These are phyloP conservation scores for Plebejus argus DNA, from an alignment of 2,888 invertebrate genomes.

Conservation along the genomic window DNA sequence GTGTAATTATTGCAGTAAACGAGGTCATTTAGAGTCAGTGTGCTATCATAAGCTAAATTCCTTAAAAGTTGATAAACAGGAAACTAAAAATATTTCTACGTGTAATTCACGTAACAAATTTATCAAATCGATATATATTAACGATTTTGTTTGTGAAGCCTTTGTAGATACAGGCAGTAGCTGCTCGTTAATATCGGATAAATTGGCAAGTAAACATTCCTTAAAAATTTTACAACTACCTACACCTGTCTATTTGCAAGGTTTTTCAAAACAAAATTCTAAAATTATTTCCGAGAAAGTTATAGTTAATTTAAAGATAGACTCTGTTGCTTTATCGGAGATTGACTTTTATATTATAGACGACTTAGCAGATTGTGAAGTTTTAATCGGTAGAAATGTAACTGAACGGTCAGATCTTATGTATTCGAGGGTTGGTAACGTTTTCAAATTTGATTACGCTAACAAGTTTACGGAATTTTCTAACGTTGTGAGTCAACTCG, in stretches of 20 bases:
- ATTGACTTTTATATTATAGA: neutral
- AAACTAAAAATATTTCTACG: neutral
- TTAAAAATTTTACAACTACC: neutral
- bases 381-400: slow-evolving; percentile 39
- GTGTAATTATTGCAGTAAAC: slow-evolving; percentile 35
- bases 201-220: neutral
- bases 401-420: slow-evolving; percentile 20
- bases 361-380: slow-evolving; percentile 38
- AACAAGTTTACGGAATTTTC: neutral
- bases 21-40: slow-evolving; percentile 26
- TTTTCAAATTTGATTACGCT: slow-evolving; percentile 15
- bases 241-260: neutral
- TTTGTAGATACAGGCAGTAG: slow-evolving; percentile 20
- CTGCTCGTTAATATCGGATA: slow-evolving; percentile 9
- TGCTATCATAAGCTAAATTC: slow-evolving; percentile 31
- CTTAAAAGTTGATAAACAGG: slow-evolving; percentile 4
- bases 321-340: neutral
- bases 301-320: neutral
- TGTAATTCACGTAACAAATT: slow-evolving; percentile 15
- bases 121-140: slow-evolving; percentile 7
- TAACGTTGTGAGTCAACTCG: neutral
- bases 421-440: slow-evolving; percentile 23
- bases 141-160: neutral
- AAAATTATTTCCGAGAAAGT: neutral
- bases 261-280: neutral